Base-by-base conservation (phyloP, 2,113 vertebrate species). In the Phaetusa simplex region DNA sequence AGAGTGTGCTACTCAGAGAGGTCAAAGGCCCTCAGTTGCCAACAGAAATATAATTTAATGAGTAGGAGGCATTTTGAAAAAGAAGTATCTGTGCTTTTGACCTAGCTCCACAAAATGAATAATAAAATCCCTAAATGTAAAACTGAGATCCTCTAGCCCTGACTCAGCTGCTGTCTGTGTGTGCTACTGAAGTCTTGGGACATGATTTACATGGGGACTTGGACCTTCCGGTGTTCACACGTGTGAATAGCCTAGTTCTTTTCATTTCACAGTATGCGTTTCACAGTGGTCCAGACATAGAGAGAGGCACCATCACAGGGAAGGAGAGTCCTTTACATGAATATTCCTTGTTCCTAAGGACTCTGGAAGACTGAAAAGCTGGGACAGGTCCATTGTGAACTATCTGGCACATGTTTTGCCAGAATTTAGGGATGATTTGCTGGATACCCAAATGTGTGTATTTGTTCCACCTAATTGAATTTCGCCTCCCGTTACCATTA, bases 31-130 rank as follows among this genome's bases (percentile, higher is more conserved):
- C 38, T 79, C 62, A 50, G 71, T 1, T 95, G 92, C 87, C 92
- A 95, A 92, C 53, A 95, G 85, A 94, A 95, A 91, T 81, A 86
- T 43, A 73, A 84, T 64, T 84, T 71, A 91, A 93, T 1, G 38
- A 83, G 79, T 56, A 90, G 65, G 62, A 92, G 55, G 43, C 24
- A 53, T 79, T 92, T 76, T 72, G 92, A 61, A 88, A 86, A 86
- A 93, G 36, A 74, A 52, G 19, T 43, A 32, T 94, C 65, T 91
- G 27, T 77, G 66, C 52, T 91, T 23, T 90, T 82, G 62, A 70
- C 14, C n/a, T 65, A 3, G 4, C 47, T 80, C 50, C 45, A 88
- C n/a, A 30, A 61, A 88, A 81, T 12, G 66, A 93, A 61, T 52
- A 76, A 21, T 34, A 89, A 89, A 82, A 70, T 89, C 86, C 73